phyloP scores from a whole-genome alignment of 2,113 vertebrate species.

The Microcebus griseorufus region DNA sequence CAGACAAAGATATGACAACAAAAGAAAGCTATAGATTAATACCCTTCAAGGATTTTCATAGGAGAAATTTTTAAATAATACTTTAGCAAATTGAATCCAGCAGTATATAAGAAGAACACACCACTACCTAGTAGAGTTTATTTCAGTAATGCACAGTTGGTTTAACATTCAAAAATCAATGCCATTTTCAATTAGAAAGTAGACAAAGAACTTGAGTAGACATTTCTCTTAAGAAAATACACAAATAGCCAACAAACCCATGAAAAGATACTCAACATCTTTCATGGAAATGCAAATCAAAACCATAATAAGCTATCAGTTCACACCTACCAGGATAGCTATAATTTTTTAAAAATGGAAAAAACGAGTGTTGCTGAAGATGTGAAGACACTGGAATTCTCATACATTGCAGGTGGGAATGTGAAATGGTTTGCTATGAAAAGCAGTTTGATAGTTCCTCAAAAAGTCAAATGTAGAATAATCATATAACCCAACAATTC shows the following conservation, averaged over 20 bases:
- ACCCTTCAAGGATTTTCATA: background rate
- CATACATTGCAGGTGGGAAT: background rate
- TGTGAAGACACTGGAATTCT: background rate
- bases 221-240: background rate
- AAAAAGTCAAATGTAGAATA: background rate
- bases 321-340: background rate
- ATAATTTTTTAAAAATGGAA: background rate
- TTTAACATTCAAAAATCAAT: background rate
- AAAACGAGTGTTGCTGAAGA: background rate
- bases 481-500: background rate
- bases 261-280: background rate
- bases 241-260: background rate
- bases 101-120: background rate
- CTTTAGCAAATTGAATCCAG: background rate
- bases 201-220: background rate
- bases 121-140: background rate
- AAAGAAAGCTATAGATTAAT: background rate
- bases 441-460: background rate
- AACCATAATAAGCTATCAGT: background rate
- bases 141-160: background rate
- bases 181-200: conserved; percentile 3
- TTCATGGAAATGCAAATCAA: background rate
- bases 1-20: background rate
- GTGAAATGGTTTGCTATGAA: background rate
- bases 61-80: background rate